These are phyloP conservation scores for Malaclemys terrapin DNA, from an alignment of 2,113 vertebrate species.

Conservation along the genomic window DNA sequence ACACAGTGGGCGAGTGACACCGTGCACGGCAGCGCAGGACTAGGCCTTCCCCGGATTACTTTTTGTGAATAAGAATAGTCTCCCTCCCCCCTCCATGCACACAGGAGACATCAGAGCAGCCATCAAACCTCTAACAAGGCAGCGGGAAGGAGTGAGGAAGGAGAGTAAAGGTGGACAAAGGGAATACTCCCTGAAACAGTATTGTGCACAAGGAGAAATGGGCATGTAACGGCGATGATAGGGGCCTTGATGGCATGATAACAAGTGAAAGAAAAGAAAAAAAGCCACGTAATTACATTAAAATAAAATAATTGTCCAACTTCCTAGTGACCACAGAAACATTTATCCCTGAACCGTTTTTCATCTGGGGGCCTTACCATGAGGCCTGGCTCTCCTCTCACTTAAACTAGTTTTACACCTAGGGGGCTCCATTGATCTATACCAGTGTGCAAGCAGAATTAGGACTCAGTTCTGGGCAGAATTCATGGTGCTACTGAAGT, in stretches of 20 bases:
- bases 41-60: not conserved
- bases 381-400: not conserved
- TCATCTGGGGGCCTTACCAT: not conserved
- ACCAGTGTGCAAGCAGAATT: not conserved
- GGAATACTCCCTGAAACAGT: not conserved
- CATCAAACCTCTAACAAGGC: not conserved
- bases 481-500: accelerated
- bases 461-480: accelerated
- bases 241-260: accelerated
- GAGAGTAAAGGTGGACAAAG: not conserved
- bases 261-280: not conserved
- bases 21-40: not conserved
- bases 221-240: accelerated
- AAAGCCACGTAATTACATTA: not conserved
- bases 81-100: not conserved
- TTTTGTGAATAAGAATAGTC: not conserved
- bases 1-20: not conserved
- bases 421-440: not conserved
- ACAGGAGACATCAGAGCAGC: not conserved
- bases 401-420: not conserved
- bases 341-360: not conserved
- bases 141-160: not conserved
- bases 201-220: accelerated
- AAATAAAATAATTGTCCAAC: not conserved
- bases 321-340: not conserved